A percentile compares a stretch with the other conserved stretches of the same genome.
Conservation (phyloP, 2,113 vertebrate genomes). For the Indicator indicator region DNA sequence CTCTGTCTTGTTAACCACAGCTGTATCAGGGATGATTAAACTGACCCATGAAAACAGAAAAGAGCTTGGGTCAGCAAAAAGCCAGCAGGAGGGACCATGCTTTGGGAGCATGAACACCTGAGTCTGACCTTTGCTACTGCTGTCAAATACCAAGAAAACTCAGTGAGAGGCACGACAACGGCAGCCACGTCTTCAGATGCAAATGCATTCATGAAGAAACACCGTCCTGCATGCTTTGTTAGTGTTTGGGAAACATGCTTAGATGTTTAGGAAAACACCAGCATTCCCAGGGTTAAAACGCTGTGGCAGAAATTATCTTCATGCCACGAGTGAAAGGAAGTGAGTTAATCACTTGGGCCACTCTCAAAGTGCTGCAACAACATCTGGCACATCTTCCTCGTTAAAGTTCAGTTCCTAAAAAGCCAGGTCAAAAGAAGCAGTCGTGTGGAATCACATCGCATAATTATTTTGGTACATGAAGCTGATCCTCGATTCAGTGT, state of each 20-base stretch:
- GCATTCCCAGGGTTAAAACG: constrained; percentile 36
- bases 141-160: background rate
- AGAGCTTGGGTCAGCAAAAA: background rate
- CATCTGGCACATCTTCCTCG: constrained; percentile 50
- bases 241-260: no score
- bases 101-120: background rate
- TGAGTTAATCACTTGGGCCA: background rate
- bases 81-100: background rate
- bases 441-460: background rate
- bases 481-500: background rate
- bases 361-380: constrained; percentile 1
- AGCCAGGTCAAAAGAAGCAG: constrained; percentile 40
- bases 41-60: background rate
- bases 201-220: background rate
- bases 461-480: constrained; percentile 17
- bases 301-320: background rate
- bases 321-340: constrained; percentile 9
- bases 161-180: background rate
- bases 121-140: background rate
- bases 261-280: background rate
- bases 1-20: background rate
- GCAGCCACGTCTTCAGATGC: background rate
- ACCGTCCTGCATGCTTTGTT: background rate
- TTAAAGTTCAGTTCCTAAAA: constrained; percentile 66
- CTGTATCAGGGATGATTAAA: background rate